Evolutionary conservation across 64 coral and sea anemone genomes (phyloP), one percentile per base, ranked within the genome.

Genomic region (Orbicella faveolata): DNA sequence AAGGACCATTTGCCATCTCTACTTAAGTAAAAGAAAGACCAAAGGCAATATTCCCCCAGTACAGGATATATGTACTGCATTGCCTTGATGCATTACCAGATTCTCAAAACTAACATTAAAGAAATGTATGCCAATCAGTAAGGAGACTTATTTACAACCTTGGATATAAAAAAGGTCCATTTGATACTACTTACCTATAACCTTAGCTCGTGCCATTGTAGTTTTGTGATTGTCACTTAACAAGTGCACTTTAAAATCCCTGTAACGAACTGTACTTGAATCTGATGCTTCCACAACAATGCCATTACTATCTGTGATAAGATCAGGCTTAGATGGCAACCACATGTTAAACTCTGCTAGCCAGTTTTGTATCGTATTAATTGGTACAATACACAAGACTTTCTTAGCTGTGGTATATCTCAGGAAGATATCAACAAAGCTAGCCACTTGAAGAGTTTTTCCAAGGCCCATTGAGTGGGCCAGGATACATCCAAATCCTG

Each of bases 291-390:
- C 88, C 18, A 80, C 85, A 14, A 39, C 21, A 54, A 34, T 67
- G 30, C 79, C 89, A 75, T 94, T 65, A 34, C 87, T 87, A 21
- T 77, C 62, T 0, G 78, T 15, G 25, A 63, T 68, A 20, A 53
- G 65, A 53, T 61, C 68, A 34, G 90, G 90, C 55, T 88, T 90
- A 48, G 63, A 48, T 37, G 97, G 97, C 7, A 99, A 70, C 97
- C 97, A 99, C 72, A 90, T 91, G 77, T 99, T 96, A 63, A 99
- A 96, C 51, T 99, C 97, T 41, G 59, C 89, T 15, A 91, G 78
- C 97, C 97, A 99, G 89, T 99, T 99, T 77, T 96, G 94, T 63
- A 99, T 96, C 13, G 97, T 99, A 41, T 99, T 99, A 61, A 99
- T 99, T 14, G 97, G 97, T 9, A 99, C 97, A 79, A 99, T 86